A percentile compares a stretch with the other conserved stretches of the same genome.
These are phyloP conservation scores for Sardinella longiceps DNA, from an alignment of 2,797 vertebrate genomes.

Conservation along the genomic window DNA sequence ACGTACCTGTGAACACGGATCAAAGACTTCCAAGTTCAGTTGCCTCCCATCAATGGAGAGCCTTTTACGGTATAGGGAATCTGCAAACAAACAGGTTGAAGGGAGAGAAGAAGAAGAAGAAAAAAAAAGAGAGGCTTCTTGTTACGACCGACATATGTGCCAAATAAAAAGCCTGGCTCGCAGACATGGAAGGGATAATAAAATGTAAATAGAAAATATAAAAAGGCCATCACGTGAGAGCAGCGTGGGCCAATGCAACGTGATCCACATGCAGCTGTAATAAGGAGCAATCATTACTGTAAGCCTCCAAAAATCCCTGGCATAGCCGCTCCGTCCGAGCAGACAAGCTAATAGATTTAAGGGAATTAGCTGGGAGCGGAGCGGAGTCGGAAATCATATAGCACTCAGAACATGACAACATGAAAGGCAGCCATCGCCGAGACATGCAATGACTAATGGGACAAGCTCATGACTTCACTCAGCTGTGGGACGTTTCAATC, in stretches of 20 bases:
- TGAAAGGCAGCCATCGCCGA: conserved; percentile 42
- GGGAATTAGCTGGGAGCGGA: conserved; percentile 50
- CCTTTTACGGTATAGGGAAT: conserved; percentile 65
- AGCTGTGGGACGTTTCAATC: conserved; percentile 30
- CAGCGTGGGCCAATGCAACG: conserved; percentile 29
- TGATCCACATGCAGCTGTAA: conserved; percentile 52
- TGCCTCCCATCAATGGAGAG: conserved; percentile 64
- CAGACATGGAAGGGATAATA: conserved; percentile 23
- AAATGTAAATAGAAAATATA: conserved; percentile 40
- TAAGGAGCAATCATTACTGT: conserved; percentile 53
- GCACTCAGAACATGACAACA: conserved; percentile 49
- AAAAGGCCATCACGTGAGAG: conserved; percentile 27
- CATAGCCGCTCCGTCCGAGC: conserved; percentile 48
- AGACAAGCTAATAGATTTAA: conserved; percentile 58
- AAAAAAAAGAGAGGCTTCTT: conserved; percentile 26
- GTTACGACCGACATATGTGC: conserved; percentile 41
- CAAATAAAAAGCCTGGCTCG: conserved; percentile 39
- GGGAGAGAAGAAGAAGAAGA: neutral
- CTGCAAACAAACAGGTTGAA: conserved; percentile 52
- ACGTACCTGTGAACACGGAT: conserved; percentile 63
- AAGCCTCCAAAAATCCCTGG: conserved; percentile 51
- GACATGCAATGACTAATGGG: conserved; percentile 51
- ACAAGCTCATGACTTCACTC: conserved; percentile 48
- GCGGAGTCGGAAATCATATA: conserved; percentile 54
- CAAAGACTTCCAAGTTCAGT: conserved; percentile 66